Conservation (phyloP, 53 echinoderm and acorn worm species). For the Holothuria leucospilota region DNA sequence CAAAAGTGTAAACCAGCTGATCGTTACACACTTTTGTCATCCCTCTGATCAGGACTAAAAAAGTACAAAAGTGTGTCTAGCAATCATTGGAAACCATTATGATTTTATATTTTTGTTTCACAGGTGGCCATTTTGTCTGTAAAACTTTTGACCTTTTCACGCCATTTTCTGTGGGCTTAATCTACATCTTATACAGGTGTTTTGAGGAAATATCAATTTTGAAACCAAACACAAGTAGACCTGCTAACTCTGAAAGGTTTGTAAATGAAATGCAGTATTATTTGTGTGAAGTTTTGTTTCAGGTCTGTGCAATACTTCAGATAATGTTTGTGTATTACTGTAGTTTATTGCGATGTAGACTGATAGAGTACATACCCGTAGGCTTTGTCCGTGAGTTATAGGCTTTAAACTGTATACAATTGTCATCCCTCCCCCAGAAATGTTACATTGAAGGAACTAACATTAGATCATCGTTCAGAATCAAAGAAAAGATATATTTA, state of each 20-base stretch:
- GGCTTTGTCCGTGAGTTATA: too few species aligned
- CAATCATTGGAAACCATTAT: too few species aligned
- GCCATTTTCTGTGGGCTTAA: slow-evolving; percentile 89
- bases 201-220: slow-evolving; percentile 86
- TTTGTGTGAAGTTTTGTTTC: not conserved
- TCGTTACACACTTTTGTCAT: too few species aligned
- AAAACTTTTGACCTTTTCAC: slow-evolving; percentile 99
- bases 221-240: slow-evolving; percentile 93
- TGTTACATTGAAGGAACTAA: too few species aligned
- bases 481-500: too few species aligned
- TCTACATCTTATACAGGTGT: slow-evolving; percentile 83
- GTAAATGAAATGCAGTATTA: not conserved
- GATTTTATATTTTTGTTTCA: not conserved
- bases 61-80: too few species aligned
- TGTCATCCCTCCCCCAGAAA: too few species aligned
- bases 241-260: slow-evolving; percentile 98
- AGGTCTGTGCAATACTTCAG: not conserved
- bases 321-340: not conserved
- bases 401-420: too few species aligned
- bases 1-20: too few species aligned
- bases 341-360: not conserved
- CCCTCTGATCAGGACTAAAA: too few species aligned
- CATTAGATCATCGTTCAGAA: too few species aligned
- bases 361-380: too few species aligned
- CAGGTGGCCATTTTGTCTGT: slow-evolving; percentile 98